Evolutionary conservation across 2,113 vertebrate species (phyloP).

Genomic region (Crotalus tigris): DNA sequence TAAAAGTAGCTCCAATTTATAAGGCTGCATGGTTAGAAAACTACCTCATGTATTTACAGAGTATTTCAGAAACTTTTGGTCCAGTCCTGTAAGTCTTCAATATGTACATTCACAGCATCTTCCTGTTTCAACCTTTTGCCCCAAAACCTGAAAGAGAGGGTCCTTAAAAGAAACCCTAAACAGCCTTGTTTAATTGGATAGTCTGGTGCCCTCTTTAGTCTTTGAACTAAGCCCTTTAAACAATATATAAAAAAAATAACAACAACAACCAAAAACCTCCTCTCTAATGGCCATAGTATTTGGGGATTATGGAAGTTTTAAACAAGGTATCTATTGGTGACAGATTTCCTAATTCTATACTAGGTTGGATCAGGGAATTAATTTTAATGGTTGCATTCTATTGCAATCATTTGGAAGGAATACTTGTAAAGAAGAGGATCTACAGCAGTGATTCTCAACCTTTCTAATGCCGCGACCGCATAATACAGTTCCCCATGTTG

Average conservation of each 20-base stretch:
- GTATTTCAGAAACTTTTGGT: background rate
- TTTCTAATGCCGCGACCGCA: no score
- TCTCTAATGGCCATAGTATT: background rate
- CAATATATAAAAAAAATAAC: no score
- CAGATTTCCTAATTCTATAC: background rate
- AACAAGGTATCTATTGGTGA: background rate
- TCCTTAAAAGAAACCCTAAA: background rate
- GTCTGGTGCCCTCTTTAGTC: background rate
- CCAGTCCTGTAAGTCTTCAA: background rate
- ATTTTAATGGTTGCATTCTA: background rate
- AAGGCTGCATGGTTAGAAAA: background rate
- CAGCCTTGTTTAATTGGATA: background rate
- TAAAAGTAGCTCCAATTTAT: background rate
- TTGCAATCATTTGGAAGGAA: background rate
- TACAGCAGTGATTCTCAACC: no score
- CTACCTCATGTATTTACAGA: background rate
- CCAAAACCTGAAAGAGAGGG: background rate
- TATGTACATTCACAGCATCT: background rate
- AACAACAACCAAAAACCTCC: background rate
- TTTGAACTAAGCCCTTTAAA: background rate
- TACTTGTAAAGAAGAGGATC: background rate
- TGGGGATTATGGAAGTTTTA: background rate
- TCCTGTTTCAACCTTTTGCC: background rate
- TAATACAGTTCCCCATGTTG: no score
- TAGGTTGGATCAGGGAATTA: background rate